These are phyloP conservation scores for Caenorhabditis latens DNA, from an alignment of 1,140 invertebrate genomes.

Conservation along the genomic window DNA sequence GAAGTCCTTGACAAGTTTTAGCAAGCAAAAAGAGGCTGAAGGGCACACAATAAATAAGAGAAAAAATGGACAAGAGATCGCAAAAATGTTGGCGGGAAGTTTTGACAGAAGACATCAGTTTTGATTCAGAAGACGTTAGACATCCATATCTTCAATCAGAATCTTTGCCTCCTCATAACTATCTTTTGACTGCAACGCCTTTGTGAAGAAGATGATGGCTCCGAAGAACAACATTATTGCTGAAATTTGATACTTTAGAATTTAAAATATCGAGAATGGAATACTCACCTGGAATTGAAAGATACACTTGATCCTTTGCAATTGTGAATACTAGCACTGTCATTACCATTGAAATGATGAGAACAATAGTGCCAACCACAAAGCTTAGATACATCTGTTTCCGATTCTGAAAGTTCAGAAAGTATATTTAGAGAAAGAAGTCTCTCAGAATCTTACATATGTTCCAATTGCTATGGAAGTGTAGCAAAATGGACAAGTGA, in stretches of 20 bases:
- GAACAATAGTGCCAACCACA: conserved; percentile 32
- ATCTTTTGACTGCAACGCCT: conserved; percentile 31
- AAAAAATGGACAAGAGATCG: conserved; percentile 5
- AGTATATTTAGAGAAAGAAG: background rate
- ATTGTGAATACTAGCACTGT: conserved; percentile 16
- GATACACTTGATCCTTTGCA: conserved; percentile 43
- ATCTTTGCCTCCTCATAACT: conserved; percentile 52
- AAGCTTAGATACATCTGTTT: conserved; percentile 40
- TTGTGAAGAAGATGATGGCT: conserved; percentile 54
- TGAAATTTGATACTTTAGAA: background rate
- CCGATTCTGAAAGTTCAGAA: conserved; percentile 42
- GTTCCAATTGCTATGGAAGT: conserved; percentile 46
- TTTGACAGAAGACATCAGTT: background rate
- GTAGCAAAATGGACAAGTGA: conserved; percentile 53
- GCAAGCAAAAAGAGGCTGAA: background rate
- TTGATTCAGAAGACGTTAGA: background rate
- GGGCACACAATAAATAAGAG: background rate
- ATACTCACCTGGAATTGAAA: conserved; percentile 40
- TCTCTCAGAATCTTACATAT: background rate
- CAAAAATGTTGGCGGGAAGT: background rate
- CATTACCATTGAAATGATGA: conserved; percentile 38
- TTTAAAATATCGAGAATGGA: background rate
- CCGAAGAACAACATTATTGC: conserved; percentile 40
- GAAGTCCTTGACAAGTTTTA: conserved; percentile 31
- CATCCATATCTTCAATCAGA: conserved; percentile 50